Base-by-base conservation (phyloP, 2,113 vertebrate species). In the Epinephelus moara region DNA sequence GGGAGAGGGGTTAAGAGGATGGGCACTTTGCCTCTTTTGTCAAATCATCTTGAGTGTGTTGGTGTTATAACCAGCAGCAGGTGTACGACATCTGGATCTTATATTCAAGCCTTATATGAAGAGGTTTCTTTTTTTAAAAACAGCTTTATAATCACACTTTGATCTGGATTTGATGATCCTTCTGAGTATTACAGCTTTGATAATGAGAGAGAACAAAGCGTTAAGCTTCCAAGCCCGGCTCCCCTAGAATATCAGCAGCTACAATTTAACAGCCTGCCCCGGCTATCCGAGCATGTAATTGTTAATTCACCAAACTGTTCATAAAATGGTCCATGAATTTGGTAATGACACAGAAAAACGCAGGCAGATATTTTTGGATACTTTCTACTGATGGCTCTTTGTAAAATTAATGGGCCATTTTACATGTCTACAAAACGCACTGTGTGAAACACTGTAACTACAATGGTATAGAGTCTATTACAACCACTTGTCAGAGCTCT, bases 131-230 rank as follows among this genome's bases (percentile, higher is more conserved):
- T 63, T 61, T 59, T 50, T 25, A 19, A 45, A 30, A 70, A 40
- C 40, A 60, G 52, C 61, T 74, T 62, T 37, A 45, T 3, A 30
- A n/a, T 30, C 33, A 64, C 45, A 37, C 6, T 81, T 70, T 73
- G 40, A 60, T 77, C n/a, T 85, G 75, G 77, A 80, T 86, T 77
- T 77, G 56, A 84, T 78, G 60, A 64, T 74, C 81, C 64, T 61
- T 78, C 45, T 56, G 70, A 76, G 85, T 70, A 72, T 78, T 23
- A 75, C 85, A 63, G 73, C 80, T 74, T 75, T 27, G 4, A 63
- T 76, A 86, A 78, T 59, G 17, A 68, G 76, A 59, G 4, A 57
- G 66, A 63, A 13, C 30, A 49, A 23, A 66, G 74, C 56, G 62
- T 70, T 21, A 60, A 60, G 53, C 75, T 67, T 55, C 42, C 18